Conservation (phyloP, 2,888 invertebrate species). For the Tromatobia lineatoria region DNA sequence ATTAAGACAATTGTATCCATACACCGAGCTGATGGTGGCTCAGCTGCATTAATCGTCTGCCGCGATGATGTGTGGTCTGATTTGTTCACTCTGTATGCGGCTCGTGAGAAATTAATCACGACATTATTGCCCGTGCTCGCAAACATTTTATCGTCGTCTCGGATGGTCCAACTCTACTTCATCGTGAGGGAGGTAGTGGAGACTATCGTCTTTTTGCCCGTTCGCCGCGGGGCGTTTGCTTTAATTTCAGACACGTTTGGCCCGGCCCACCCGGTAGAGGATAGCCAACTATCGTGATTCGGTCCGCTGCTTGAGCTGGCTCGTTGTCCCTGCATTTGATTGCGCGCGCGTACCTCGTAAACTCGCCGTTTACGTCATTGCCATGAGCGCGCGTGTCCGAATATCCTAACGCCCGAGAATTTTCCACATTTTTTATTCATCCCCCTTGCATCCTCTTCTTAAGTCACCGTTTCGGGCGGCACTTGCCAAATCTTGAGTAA, state of each 20-base stretch:
- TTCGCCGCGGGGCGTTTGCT: slow-evolving; percentile 67
- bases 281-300: slow-evolving; percentile 74
- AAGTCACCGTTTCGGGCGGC: slow-evolving; percentile 17
- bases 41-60: slow-evolving; percentile 20
- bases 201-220: slow-evolving; percentile 53
- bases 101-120: slow-evolving; percentile 77
- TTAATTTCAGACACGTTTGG: slow-evolving; percentile 73
- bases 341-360: slow-evolving; percentile 58
- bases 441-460: slow-evolving; percentile 1
- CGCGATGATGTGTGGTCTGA: slow-evolving; percentile 68
- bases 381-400: slow-evolving; percentile 11
- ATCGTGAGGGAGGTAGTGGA: slow-evolving; percentile 44
- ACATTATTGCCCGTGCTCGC: slow-evolving; percentile 74
- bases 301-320: slow-evolving; percentile 71
- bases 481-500: slow-evolving; percentile 61
- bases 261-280: slow-evolving; percentile 72
- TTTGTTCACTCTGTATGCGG: slow-evolving; percentile 62
- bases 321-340: slow-evolving; percentile 65
- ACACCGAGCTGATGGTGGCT: not conserved
- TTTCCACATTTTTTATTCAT: slow-evolving; percentile 39
- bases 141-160: slow-evolving; percentile 45
- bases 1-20: slow-evolving; percentile 15
- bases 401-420: slow-evolving; percentile 21
- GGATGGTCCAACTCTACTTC: slow-evolving; percentile 37
- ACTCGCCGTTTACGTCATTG: slow-evolving; percentile 66